Conservation (phyloP, 2,888 invertebrate species). For the Aporophyla nigra region DNA sequence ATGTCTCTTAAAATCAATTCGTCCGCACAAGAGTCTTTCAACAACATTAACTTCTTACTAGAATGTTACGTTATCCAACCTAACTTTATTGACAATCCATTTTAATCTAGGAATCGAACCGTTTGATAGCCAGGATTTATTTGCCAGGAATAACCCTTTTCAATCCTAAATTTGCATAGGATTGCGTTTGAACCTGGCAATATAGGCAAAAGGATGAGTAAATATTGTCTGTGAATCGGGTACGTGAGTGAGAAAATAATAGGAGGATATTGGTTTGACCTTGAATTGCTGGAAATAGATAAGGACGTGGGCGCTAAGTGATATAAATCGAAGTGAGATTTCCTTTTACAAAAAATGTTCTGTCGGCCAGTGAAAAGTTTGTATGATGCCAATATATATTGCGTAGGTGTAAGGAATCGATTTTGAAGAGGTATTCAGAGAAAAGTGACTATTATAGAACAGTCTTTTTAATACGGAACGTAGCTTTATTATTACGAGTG, state of each 20-base stretch:
- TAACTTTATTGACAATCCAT: constrained; percentile 40
- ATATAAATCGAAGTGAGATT: constrained; percentile 40
- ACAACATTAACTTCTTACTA: background rate
- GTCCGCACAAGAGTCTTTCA: background rate
- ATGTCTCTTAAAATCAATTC: background rate
- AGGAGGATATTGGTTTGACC: constrained; percentile 26
- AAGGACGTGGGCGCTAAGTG: constrained; percentile 32
- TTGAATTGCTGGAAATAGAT: constrained; percentile 33
- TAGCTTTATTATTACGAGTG: background rate
- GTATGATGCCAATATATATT: constrained; percentile 18
- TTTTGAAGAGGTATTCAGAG: constrained; percentile 8
- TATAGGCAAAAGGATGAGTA: constrained; percentile 50
- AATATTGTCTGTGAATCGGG: constrained; percentile 45
- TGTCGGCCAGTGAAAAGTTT: constrained; percentile 17
- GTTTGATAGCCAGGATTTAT: constrained; percentile 53
- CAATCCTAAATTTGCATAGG: constrained; percentile 60
- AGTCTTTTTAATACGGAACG: background rate
- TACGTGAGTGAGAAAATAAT: constrained; percentile 43
- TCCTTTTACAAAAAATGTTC: constrained; percentile 15
- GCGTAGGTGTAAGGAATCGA: constrained; percentile 9
- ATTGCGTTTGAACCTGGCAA: constrained; percentile 58
- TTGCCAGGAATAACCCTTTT: constrained; percentile 59
- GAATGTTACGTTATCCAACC: background rate
- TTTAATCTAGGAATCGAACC: constrained; percentile 56
- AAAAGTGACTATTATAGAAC: constrained; percentile 1